Evolutionary conservation across 2,888 invertebrate genomes (phyloP), one percentile per base, ranked within the genome.

Genomic region (Mongoloraphidia duomilia): DNA sequence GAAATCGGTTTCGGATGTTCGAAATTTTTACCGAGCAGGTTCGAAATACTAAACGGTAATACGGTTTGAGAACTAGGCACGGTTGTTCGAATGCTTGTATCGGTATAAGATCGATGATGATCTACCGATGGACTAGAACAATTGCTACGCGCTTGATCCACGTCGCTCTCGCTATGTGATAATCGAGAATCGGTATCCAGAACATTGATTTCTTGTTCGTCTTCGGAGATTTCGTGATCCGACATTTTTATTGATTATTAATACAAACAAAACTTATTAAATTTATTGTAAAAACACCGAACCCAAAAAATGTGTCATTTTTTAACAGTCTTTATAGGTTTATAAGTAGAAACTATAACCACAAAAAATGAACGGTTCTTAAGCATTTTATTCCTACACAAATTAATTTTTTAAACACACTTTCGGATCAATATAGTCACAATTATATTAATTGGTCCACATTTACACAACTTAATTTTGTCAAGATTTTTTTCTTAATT

Each of bases 11-110:
- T 57, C 59, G 77, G 73, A 46, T 80, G 78, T 56, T 81, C 82
- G 57, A 81, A 81, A 55, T 81, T 82, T 67, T 82, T 82, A n/a
- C 83, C 84, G 61, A 85, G 69, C 59, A 87, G 72, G 60, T 86
- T 77, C 36, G 85, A 86, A 74, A 87, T 87, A 67, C 86, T 86
- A 70, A 87, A 87, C 50, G 86, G 83, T 57, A 87, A 62, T 40
- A 75, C 74, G 42, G 76, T 75, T 60, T 73, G 73, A 38, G 61
- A 60, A n/a, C 49, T 58, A 53, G 64, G 75, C 59, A 66, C 74
- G 13, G 71, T 72, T 55, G 14, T 63, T 55, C 34, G 63, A 58
- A 61, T 72, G 52, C 64, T 73, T 65, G 71, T 71, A 52, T 74
- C 75, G 38, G 17, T 46, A 44, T 34, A 69, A 34, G 62, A 69